Conservation (phyloP, 1,140 invertebrate species). For the Thereuonema tuberculata region DNA sequence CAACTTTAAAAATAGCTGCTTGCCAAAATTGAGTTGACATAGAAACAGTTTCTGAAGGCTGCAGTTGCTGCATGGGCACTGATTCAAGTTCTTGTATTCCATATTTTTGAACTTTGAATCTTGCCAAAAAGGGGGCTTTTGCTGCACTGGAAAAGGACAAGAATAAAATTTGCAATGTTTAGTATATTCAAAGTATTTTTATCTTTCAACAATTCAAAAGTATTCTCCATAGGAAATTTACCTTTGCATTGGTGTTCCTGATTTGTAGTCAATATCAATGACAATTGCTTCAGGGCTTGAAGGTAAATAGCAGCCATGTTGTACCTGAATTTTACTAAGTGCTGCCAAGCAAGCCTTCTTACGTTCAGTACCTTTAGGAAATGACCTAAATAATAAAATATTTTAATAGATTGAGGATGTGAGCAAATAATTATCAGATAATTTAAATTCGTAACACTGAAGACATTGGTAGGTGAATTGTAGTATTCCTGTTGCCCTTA, state of each 20-base stretch:
- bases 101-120: constrained; percentile 81
- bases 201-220: constrained; percentile 5
- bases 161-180: constrained; percentile 18
- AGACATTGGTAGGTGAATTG: too few relatives aligned
- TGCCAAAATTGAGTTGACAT: constrained; percentile 70
- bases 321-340: constrained; percentile 70
- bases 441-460: too few relatives aligned
- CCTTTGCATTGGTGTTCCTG: constrained; percentile 97
- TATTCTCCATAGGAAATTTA: too few relatives aligned
- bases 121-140: constrained; percentile 92
- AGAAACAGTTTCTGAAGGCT: neutral
- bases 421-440: too few relatives aligned
- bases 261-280: constrained; percentile 91
- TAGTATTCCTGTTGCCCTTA: too few relatives aligned
- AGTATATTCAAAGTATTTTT: neutral
- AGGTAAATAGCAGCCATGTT: constrained; percentile 90
- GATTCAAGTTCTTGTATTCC: constrained; percentile 84
- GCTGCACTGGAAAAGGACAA: too few relatives aligned
- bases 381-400: constrained; percentile 54
- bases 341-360: constrained; percentile 88
- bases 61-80: constrained; percentile 23
- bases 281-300: constrained; percentile 98
- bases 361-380: constrained; percentile 76
- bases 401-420: too few relatives aligned
- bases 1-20: constrained; percentile 97